A percentile compares a stretch with the other conserved stretches of the same genome.
Evolutionary conservation across 2,797 vertebrate genomes (phyloP).

Genomic region (Harpagifer antarcticus): DNA sequence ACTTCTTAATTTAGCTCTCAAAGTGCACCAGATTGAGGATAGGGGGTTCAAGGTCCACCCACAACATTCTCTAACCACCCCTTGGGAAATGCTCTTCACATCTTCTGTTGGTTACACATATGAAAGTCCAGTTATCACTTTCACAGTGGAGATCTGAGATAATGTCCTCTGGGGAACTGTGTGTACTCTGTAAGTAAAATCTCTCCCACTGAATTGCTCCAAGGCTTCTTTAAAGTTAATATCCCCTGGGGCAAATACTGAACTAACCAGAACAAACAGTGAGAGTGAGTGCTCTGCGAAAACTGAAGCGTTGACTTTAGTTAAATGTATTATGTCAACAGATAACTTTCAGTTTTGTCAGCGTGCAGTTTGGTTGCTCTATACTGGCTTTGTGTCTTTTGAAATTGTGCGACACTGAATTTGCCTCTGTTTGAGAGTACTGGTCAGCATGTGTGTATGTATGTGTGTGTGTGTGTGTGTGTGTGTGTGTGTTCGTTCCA

Average conservation of each 20-base stretch:
- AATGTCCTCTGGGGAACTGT: slow-evolving; percentile 4
- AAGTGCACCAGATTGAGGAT: no score
- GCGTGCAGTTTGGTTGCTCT: neutral
- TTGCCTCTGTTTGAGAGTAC: neutral
- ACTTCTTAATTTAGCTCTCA: no score
- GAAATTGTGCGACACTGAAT: neutral
- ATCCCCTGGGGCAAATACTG: neutral
- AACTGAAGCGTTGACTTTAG: no score
- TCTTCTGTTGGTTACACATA: no score
- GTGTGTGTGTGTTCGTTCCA: neutral
- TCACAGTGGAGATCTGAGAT: slow-evolving; percentile 5
- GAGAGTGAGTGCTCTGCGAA: neutral
- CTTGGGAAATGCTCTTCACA: no score
- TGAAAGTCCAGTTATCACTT: no score
- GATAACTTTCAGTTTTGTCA: no score
- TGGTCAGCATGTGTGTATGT: neutral
- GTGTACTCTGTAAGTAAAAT: neutral
- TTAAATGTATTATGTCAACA: no score
- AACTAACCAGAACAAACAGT: neutral
- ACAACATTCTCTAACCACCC: no score
- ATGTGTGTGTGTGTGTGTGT: neutral
- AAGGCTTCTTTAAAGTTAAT: neutral
- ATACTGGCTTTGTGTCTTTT: neutral
- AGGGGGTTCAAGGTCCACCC: no score
- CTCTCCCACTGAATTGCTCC: neutral